These are phyloP conservation scores for Coreoperca whiteheadi DNA, from an alignment of 2,113 vertebrate genomes.

Conservation along the genomic window DNA sequence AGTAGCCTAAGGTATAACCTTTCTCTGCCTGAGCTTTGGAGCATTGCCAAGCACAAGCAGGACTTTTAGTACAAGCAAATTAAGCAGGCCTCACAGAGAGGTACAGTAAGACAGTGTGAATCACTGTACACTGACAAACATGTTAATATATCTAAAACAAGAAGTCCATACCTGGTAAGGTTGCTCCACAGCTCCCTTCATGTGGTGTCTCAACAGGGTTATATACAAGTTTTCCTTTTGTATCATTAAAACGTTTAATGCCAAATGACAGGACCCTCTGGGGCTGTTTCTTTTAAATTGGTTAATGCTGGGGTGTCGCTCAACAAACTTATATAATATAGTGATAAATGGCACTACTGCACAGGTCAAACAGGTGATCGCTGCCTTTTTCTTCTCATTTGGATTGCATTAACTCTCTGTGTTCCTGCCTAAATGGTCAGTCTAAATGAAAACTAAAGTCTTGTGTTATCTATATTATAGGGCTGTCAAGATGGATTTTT, in stretches of 20 bases:
- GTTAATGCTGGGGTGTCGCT: background rate
- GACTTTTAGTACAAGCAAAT: background rate
- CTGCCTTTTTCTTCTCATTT: too few species aligned
- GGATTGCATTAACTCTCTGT: too few species aligned
- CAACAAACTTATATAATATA: too few species aligned
- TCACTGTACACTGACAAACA: background rate
- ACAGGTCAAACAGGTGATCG: too few species aligned
- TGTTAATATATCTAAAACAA: background rate
- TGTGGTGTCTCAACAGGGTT: background rate
- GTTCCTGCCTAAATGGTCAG: too few species aligned
- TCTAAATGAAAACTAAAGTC: too few species aligned
- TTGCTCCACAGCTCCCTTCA: too few species aligned
- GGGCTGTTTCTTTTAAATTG: background rate
- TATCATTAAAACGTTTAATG: background rate
- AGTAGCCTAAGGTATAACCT: too few species aligned
- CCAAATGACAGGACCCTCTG: background rate
- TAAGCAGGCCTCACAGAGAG: background rate
- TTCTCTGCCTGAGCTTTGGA: background rate
- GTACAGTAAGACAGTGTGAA: background rate
- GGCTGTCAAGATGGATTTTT: too few species aligned
- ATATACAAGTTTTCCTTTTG: background rate
- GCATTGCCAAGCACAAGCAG: background rate
- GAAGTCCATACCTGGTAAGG: too few species aligned
- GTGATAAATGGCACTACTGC: too few species aligned
- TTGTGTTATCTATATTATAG: too few species aligned